Evolutionary conservation across 1,140 invertebrate genomes (phyloP), one percentile per base, ranked within the genome.

Genomic region (Papilio machaon): DNA sequence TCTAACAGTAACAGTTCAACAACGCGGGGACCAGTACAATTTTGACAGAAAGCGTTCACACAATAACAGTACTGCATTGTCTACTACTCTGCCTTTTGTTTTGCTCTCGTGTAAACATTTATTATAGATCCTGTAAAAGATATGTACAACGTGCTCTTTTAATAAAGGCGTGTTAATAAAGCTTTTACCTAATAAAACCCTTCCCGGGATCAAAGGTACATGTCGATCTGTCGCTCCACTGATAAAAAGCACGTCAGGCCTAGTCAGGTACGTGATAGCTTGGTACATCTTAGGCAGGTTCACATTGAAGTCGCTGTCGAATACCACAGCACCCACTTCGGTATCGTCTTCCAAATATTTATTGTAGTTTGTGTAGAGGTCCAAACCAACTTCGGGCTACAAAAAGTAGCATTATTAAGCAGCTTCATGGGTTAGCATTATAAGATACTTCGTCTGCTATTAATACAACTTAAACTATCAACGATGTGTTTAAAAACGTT

Each of bases 221-320:
- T 91, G 73, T 79, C 84, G 93, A 84, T 96, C 95, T 6, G 94
- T 94, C 15, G 95, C 95, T 9, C 95, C 95, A 23, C 83, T 88
- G 2, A 95, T 84, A 64, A 95, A 91, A 17, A 94, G 78, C n/a
- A 95, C 95, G 38, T 95, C 94, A 4, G 95, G 91, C 23, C 90
- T 82, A 9, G 86, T 83, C 30, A 95, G 80, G 64, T 95, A 95
- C 0, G 93, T 86, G 47, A 94, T 90, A 0, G 95, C 95, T 78
- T 91, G 93, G 82, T 95, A 90, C 81, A 95, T 10, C 80, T 95
- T 95, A 0, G 91, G 81, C 13, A 94, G 82, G 47, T 89, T 95
- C 13, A 95, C 82, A 87, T 94, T 95, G 80, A 94, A 95, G 83
- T 95, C 95, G 67, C 95, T 92, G 88, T 95, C 95, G 77, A 95